phyloP scores from a whole-genome alignment of 2,113 vertebrate genomes.

The Bos taurus region ARS-UCD2.0 NC_037337.1:9470001-9470500 shows the following conservation, averaged over 20 bases:
- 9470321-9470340: background rate
- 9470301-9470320: background rate
- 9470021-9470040: background rate
- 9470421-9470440: background rate
- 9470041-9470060: background rate
- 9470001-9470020: background rate
- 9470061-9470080: background rate
- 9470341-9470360: background rate
- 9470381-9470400: background rate
- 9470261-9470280: background rate
- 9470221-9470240: background rate
- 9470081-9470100: background rate
- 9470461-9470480: background rate
- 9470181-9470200: background rate
- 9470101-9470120: background rate
- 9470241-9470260: background rate
- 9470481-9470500: background rate
- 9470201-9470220: background rate
- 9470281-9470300: background rate
- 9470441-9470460: background rate
- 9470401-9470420: background rate
- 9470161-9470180: background rate
- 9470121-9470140: background rate
- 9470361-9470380: background rate
- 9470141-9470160: background rate